Conservation (phyloP, 1,140 invertebrate species). For the Tetramorium alpestre region DNA sequence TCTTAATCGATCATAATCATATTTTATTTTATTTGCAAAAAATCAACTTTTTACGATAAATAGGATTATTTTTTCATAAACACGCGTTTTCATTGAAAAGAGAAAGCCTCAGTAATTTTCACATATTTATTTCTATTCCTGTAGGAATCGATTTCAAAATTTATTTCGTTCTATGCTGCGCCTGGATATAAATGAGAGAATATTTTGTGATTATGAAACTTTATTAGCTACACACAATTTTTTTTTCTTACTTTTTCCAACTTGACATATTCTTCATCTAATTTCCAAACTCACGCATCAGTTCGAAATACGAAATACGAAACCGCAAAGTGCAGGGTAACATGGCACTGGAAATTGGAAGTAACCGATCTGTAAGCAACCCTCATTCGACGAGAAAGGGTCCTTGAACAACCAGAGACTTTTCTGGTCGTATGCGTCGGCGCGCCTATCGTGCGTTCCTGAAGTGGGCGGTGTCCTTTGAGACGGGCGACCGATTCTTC, state of each 20-base stretch:
- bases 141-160: too few relatives aligned
- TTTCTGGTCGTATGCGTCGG: background rate
- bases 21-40: background rate
- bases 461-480: constrained; percentile 56
- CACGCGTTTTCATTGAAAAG: background rate
- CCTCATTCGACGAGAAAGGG: background rate
- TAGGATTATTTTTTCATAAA: background rate
- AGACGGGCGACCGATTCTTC: background rate
- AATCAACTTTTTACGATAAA: background rate
- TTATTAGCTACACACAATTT: background rate
- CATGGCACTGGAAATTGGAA: constrained; percentile 3
- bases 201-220: background rate
- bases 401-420: constrained; percentile 26
- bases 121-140: background rate
- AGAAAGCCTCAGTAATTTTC: background rate
- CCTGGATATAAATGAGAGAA: background rate
- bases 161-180: too few relatives aligned
- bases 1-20: background rate
- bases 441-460: background rate
- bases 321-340: constrained; percentile 39
- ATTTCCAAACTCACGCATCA: background rate
- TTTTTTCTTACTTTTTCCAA: background rate
- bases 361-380: constrained; percentile 22
- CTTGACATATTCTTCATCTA: background rate
- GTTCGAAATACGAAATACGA: constrained; percentile 48